Conservation (phyloP, 2,888 invertebrate genomes). For the Drosophila prolongata region DNA sequence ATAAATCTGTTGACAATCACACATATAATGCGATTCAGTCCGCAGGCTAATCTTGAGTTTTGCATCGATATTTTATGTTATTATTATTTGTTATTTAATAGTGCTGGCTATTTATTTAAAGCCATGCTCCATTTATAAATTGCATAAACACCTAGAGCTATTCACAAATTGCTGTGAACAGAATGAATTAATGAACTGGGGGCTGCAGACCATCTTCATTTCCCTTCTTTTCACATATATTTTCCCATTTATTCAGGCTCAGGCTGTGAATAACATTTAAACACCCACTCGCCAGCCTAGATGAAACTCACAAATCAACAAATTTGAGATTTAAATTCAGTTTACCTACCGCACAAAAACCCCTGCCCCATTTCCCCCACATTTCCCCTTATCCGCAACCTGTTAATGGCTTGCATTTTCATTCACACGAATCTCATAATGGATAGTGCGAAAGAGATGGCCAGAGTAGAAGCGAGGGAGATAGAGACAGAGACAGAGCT, state of each 20-base stretch:
- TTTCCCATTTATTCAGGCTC: slow-evolving; percentile 13
- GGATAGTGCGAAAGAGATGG: slow-evolving; percentile 10
- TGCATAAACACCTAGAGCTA: slow-evolving; percentile 23
- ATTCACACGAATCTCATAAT: slow-evolving; percentile 41
- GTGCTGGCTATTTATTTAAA: slow-evolving; percentile 8
- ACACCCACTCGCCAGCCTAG: neutral
- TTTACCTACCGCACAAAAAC: neutral
- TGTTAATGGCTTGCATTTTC: slow-evolving; percentile 31
- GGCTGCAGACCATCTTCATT: neutral
- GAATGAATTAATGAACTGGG: slow-evolving; percentile 11
- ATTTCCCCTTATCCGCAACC: neutral
- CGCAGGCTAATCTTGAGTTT: too few relatives aligned
- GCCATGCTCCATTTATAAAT: slow-evolving; percentile 20
- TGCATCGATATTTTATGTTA: neutral
- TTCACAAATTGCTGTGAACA: slow-evolving; percentile 21
- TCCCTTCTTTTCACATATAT: slow-evolving; percentile 13
- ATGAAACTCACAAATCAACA: slow-evolving; percentile 33
- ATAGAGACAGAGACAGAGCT: neutral
- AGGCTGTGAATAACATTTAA: neutral
- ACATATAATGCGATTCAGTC: neutral
- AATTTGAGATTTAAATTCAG: slow-evolving; percentile 29
- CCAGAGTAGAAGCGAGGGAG: neutral
- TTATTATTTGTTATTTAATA: neutral
- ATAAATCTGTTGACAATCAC: neutral
- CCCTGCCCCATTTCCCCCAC: neutral